These are phyloP conservation scores for Agelastica alni DNA, from an alignment of 2,888 invertebrate species.

Conservation along the genomic window DNA sequence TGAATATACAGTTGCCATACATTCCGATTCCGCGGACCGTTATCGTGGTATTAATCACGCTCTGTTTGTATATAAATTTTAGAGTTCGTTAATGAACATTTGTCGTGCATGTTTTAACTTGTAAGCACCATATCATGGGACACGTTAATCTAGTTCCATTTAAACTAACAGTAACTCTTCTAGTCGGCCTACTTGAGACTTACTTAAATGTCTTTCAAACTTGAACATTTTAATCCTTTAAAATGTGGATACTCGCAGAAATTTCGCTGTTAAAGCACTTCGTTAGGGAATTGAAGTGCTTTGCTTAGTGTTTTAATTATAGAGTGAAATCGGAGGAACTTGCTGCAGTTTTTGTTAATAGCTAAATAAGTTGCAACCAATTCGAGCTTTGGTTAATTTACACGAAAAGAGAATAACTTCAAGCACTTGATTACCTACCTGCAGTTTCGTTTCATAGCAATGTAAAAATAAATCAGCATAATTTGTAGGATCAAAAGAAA, in stretches of 20 bases:
- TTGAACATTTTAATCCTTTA: slow-evolving; percentile 24
- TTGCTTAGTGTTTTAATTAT: slow-evolving; percentile 22
- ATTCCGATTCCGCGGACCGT: slow-evolving; percentile 4
- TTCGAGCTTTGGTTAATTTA: neutral
- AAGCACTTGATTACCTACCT: neutral
- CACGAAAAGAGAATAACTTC: neutral
- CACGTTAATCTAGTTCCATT: slow-evolving; percentile 14
- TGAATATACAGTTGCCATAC: slow-evolving; percentile 6
- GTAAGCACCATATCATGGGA: slow-evolving; percentile 17
- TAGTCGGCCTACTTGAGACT: slow-evolving; percentile 21
- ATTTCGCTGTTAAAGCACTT: slow-evolving; percentile 18
- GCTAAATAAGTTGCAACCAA: slow-evolving; percentile 6
- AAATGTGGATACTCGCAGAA: slow-evolving; percentile 10
- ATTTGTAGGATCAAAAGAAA: too few species aligned
- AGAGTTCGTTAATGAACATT: slow-evolving; percentile 20
- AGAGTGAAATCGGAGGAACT: slow-evolving; percentile 11
- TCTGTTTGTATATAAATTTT: slow-evolving; percentile 11
- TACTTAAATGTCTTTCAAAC: slow-evolving; percentile 24
- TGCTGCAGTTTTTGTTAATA: slow-evolving; percentile 10
- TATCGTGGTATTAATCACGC: slow-evolving; percentile 11
- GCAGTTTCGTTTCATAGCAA: too few species aligned
- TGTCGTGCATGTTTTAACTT: slow-evolving; percentile 20
- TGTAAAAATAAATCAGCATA: too few species aligned
- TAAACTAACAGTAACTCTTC: slow-evolving; percentile 14
- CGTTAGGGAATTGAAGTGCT: slow-evolving; percentile 17